Evolutionary conservation across 2,888 invertebrate genomes (phyloP), one percentile per base, ranked within the genome.

Genomic region (Drosophila melanosoma): DNA sequence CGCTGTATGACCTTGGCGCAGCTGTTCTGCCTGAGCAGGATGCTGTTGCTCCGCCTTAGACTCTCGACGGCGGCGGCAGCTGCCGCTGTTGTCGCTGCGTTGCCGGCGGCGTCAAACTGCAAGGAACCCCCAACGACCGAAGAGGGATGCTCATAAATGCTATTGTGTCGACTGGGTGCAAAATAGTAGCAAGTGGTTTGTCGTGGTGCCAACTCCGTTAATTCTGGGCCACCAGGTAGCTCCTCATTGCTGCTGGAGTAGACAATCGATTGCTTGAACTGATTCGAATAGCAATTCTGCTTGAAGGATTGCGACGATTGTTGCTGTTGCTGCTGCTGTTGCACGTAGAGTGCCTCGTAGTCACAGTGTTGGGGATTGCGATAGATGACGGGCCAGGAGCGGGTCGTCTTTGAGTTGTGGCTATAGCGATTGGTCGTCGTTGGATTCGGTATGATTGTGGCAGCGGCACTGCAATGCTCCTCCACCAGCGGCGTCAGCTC

Each of bases 301-400:
- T 90, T 92, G 62, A 92, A 92, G 12, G 85, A 83, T 45, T 87
- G 88, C 49, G 82, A 74, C 1, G 69, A 59, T 33, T 51, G 78
- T 20, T 52, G 66, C 1, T 53, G 26, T 11, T 54, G 66, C 26
- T 54, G 53, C 20, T 57, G 82, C 42, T 85, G 88, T 51, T 91
- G 89, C 40, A 91, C 91, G 81, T 92, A 93, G 11, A 93, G 84
- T 10, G 92, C 91, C 79, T 93, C 93, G 90, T 93, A 93, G 81
- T 93, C 93, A 82, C 92, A 93, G 71, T 92, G 92, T 74, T 93
- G 92, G 1, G 92, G 92, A 89, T 93, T 93, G 52, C 93, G 90
- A 79, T 93, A 93, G 61, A 93, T 93, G n/a, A 93, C 93, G 0
- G 93, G 93, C 93, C 93, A 93, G 74, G 93, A 93, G 54, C 93